phyloP scores from a whole-genome alignment of 1,140 invertebrate species.

The Octopus bimaculoides region DNA sequence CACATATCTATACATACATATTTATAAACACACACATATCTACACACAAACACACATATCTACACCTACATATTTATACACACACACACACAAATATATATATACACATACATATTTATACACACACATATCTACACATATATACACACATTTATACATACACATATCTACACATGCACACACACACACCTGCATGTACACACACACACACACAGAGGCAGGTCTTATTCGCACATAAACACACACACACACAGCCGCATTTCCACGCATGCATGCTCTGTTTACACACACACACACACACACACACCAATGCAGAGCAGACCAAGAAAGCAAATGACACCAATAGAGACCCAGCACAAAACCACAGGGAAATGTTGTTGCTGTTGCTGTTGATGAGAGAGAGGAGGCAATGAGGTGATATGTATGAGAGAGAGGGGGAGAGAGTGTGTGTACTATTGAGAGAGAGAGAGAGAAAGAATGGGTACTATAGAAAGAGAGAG shows the following conservation, averaged over 20 bases:
- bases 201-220: neutral
- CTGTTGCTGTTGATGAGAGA: too few species aligned
- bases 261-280: neutral
- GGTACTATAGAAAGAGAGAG: too few species aligned
- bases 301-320: too few species aligned
- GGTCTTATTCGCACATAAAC: neutral
- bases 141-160: neutral
- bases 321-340: too few species aligned
- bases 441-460: too few species aligned
- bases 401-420: too few species aligned
- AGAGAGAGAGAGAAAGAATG: too few species aligned
- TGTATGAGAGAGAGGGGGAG: too few species aligned
- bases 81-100: neutral
- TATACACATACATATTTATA: neutral
- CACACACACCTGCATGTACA: neutral
- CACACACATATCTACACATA: neutral
- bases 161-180: neutral
- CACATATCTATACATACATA: neutral
- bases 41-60: neutral
- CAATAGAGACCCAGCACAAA: too few species aligned
- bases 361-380: too few species aligned
- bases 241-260: constrained; percentile 6
- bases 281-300: neutral
- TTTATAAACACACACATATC: neutral
- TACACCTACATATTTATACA: neutral